Evolutionary conservation across 2,113 vertebrate genomes (phyloP), one percentile per base, ranked within the genome.

Genomic region (Aptenodytes forsteri): DNA sequence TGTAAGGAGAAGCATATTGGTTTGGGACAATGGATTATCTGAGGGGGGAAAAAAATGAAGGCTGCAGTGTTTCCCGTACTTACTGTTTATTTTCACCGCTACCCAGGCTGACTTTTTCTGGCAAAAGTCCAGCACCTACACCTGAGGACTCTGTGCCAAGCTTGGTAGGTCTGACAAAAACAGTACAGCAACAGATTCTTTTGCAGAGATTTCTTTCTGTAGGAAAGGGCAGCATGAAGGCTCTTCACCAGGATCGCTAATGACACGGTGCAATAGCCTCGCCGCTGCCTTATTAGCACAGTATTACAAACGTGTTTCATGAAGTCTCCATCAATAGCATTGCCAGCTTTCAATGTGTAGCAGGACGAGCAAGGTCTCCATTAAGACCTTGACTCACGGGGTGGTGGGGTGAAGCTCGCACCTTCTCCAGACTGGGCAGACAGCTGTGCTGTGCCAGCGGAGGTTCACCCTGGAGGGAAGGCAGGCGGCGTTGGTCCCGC

Each of bases 381-480:
- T 72, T 87, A 69, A 61, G 75, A 54, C 59, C 34, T 70, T 89
- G 78, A 80, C 58, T 96, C 75, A 83, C 0, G 5, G 54, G 21
- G 46, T 0, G 40, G 80, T 30, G 21, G 23, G 50, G 42, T 52
- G 42, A n/a, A 91, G 83, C 78, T 83, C 3, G 0, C 49, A 9
- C 18, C 40, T 66, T 44, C 19, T 54, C 44, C 22, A 2, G 40
- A 52, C 64, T 6, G 5, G 16, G 62, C 87, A 27, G 27, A 69
- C 40, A 16, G 88, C 87, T 0, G 0, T 67, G 34, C 42, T 0
- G 1, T 71, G 86, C 67, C 38, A 14, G 38, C 19, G 30, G 38
- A 84, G 75, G 75, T 62, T 92, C 9, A 5, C 36, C 50, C 59
- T 23, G 38, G n/a, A 55, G 78, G 2, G 0, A 47, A 73, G 75